These are phyloP conservation scores for Oophaga pumilio DNA, from an alignment of 2,113 vertebrate species.

Conservation along the genomic window DNA sequence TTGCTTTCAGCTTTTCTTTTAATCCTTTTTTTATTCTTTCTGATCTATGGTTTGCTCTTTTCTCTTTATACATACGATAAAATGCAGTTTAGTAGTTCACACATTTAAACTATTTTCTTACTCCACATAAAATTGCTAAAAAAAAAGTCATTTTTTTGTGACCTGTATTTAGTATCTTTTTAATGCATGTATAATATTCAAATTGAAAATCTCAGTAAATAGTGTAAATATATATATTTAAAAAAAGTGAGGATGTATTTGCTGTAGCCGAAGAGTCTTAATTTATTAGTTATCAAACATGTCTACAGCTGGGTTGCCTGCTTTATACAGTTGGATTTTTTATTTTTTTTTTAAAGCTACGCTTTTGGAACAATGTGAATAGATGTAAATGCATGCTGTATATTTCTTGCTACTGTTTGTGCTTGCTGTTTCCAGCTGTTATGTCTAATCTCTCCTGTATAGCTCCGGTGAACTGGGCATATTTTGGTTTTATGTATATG, in stretches of 20 bases:
- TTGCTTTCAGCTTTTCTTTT: slow-evolving; percentile 8
- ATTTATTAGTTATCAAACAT: slow-evolving; percentile 72
- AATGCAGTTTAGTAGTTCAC: slow-evolving; percentile 77
- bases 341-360: slow-evolving; percentile 60
- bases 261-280: slow-evolving; percentile 68
- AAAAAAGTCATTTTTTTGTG: slow-evolving; percentile 78
- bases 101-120: slow-evolving; percentile 79
- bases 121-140: slow-evolving; percentile 71
- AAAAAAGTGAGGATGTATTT: slow-evolving; percentile 63
- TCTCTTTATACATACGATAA: slow-evolving; percentile 62
- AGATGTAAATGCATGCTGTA: slow-evolving; percentile 71
- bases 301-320: slow-evolving; percentile 71
- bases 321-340: slow-evolving; percentile 67
- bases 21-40: slow-evolving; percentile 60
- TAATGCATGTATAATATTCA: slow-evolving; percentile 70
- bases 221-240: slow-evolving; percentile 65
- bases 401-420: slow-evolving; percentile 49
- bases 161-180: slow-evolving; percentile 78
- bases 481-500: slow-evolving; percentile 61
- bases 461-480: slow-evolving; percentile 83
- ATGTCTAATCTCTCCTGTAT: slow-evolving; percentile 61
- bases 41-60: slow-evolving; percentile 56
- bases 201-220: slow-evolving; percentile 68
- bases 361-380: slow-evolving; percentile 70
- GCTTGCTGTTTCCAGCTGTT: slow-evolving; percentile 58